phyloP scores from a whole-genome alignment of 92 coral and sea anemone genomes.

The Palythoa caribaeorum region DNA sequence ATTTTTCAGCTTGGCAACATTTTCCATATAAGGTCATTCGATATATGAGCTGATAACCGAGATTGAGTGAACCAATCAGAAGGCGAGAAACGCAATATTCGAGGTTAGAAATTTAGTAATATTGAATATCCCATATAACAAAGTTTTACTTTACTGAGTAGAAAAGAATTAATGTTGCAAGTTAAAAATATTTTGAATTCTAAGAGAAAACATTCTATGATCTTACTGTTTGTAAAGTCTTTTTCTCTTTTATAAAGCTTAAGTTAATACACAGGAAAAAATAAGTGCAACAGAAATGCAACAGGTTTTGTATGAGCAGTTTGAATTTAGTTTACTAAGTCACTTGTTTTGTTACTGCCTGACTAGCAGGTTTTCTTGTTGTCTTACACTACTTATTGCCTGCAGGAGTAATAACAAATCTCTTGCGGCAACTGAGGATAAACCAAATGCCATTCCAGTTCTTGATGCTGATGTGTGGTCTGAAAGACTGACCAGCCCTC shows the following conservation, averaged over 20 bases:
- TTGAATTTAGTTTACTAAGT: not conserved
- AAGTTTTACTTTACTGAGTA: too few relatives aligned
- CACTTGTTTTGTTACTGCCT: not conserved
- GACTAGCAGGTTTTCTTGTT: not conserved
- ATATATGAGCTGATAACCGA: too few relatives aligned
- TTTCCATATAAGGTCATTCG: too few relatives aligned
- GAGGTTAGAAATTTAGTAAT: not conserved
- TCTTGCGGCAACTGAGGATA: not conserved
- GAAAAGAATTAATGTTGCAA: too few relatives aligned
- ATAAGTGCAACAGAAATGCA: not conserved
- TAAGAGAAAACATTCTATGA: too few relatives aligned
- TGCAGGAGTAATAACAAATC: conserved; percentile 7
- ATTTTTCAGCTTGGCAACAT: too few relatives aligned
- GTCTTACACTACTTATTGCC: conserved; percentile 14
- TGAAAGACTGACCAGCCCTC: conserved; percentile 10
- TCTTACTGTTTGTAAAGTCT: too few relatives aligned
- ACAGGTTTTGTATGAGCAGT: not conserved
- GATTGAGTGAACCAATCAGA: too few relatives aligned
- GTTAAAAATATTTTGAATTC: too few relatives aligned
- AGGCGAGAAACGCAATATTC: too few relatives aligned
- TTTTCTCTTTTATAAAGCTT: too few relatives aligned
- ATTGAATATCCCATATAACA: too few relatives aligned
- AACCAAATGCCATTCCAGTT: not conserved
- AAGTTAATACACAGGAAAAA: not conserved
- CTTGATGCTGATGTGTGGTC: conserved; percentile 10